phyloP scores from a whole-genome alignment of 2,888 invertebrate species.

The Diogma glabrata region DNA sequence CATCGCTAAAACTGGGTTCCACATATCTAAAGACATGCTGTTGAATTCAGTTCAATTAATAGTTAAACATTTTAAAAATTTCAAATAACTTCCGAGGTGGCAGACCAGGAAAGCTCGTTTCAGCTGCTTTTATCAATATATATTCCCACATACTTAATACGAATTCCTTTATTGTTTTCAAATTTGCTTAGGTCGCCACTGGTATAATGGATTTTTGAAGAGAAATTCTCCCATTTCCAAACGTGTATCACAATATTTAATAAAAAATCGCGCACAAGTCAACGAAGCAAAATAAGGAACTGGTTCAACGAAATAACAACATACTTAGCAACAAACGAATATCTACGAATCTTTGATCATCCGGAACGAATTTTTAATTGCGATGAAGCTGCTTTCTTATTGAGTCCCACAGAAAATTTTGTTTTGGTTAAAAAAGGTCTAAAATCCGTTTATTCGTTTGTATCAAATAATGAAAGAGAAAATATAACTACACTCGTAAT shows the following conservation, averaged over 20 bases:
- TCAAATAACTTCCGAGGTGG: background rate
- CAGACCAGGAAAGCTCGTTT: conserved; percentile 1
- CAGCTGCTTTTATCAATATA: background rate
- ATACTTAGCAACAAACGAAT: background rate
- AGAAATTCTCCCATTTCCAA: background rate
- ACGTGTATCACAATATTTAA: conserved; percentile 1
- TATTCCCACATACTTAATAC: background rate
- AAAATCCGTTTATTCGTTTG: background rate
- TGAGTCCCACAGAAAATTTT: background rate
- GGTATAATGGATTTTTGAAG: conserved; percentile 6
- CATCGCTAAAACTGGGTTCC: background rate
- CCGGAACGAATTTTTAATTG: conserved; percentile 6
- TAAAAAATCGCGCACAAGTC: background rate
- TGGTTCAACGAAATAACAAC: background rate
- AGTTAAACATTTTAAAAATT: too few relatives aligned
- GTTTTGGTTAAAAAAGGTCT: background rate
- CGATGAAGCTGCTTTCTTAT: conserved; percentile 4
- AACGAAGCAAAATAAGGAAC: background rate
- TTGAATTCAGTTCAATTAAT: background rate
- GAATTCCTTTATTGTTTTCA: too few relatives aligned
- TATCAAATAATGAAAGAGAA: conserved; percentile 7
- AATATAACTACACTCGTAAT: conserved; percentile 1
- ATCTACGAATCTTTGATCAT: background rate
- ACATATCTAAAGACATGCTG: background rate
- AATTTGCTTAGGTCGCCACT: conserved; percentile 1